Evolutionary conservation across 2,888 invertebrate genomes (phyloP).

Genomic region (Eudemis profundana): DNA sequence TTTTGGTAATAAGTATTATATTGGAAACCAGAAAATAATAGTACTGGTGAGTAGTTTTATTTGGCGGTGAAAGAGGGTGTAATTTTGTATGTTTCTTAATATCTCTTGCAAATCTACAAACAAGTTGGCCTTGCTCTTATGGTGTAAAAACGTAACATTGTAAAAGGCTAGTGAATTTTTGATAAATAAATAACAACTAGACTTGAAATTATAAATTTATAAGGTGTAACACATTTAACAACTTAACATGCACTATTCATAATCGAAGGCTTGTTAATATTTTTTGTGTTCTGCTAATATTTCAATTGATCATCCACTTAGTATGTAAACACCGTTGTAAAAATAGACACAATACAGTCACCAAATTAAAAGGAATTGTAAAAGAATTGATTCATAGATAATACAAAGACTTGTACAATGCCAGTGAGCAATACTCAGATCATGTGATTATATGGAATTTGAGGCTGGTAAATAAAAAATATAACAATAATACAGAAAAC

Average conservation of each 20-base stretch:
- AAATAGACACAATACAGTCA: not conserved
- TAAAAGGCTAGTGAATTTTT: conserved; percentile 86
- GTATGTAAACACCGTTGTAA: conserved; percentile 19
- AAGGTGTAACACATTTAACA: conserved; percentile 67
- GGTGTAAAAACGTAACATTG: conserved; percentile 76
- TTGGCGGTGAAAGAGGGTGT: conserved; percentile 38
- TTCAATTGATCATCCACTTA: conserved; percentile 44
- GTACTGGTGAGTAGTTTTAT: not conserved
- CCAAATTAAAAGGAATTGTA: conserved; percentile 5
- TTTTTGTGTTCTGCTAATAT: conserved; percentile 35
- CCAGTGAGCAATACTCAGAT: not conserved
- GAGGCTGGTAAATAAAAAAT: no score
- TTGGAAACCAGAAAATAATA: not conserved
- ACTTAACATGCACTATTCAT: conserved; percentile 54
- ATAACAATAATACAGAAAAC: no score
- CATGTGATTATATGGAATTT: not conserved
- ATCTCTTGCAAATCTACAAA: conserved; percentile 65
- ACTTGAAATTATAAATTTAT: conserved; percentile 76
- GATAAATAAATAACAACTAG: conserved; percentile 81
- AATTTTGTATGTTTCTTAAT: conserved; percentile 54
- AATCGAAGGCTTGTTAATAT: conserved; percentile 52
- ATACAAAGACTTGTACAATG: not conserved
- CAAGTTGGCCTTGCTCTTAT: conserved; percentile 78
- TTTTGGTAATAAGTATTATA: not conserved
- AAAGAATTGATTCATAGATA: not conserved